Evolutionary conservation across 2,113 vertebrate species (phyloP), one percentile per base, ranked within the genome.

Genomic region (Nipponia nippon): DNA sequence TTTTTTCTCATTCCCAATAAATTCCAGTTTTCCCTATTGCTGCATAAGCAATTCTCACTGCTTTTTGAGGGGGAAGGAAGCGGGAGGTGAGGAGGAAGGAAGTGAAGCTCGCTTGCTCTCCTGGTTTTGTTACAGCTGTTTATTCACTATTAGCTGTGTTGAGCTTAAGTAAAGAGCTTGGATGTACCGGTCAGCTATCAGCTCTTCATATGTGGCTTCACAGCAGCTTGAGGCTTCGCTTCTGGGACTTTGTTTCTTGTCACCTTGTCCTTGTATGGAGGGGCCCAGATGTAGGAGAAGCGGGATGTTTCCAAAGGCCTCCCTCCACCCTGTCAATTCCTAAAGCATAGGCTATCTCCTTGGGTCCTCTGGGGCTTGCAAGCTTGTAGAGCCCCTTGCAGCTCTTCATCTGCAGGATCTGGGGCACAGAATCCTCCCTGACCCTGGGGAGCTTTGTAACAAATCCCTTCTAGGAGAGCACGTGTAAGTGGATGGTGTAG

Each of bases 41-140:
- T 13, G 3, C 38, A 53, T 65, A 53, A 94, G 46, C 63, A 46
- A 1, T 86, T 61, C 11, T 65, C 16, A 4, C 40, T 44, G 44
- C 17, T 32, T 40, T 72, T 71, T 18, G 13, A 10, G 30, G 22
- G 50, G 59, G 59, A 70, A 91, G 96, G 93, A 96, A 95, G 76
- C 75, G 87, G 94, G 91, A 96, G 47, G 81, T 82, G 47, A 84
- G 83, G 50, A 75, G 93, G 95, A 96, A 95, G 95, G 96, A 95
- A 95, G 38, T 21, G 4, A 14, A 93, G 36, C 42, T 91, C 34
- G 7, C 49, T 89, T 83, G 32, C 40, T 38, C 36, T 62, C 53
- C 56, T 78, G 2, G 34, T n/a, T 83, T 52, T 90, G n/a, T 56
- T 82, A n/a, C 7, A 53, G 85, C 34, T 10, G 0, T 81, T 87